Base-by-base conservation (phyloP, 2,113 vertebrate genomes). In the Otocyon megalotis region DNA sequence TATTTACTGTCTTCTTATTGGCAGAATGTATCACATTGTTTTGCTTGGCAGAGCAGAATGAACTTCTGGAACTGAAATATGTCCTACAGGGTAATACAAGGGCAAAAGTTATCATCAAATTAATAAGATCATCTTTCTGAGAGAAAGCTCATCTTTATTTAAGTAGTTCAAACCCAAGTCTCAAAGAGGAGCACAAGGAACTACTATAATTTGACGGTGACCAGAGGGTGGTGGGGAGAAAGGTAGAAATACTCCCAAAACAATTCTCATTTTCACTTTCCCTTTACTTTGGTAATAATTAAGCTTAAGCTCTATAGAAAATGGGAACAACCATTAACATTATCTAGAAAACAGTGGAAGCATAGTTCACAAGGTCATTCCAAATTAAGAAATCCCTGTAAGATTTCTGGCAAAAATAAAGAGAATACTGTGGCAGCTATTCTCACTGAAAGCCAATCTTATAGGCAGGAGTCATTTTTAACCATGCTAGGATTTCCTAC, bases 341-440 rank as follows among this genome's bases (percentile, higher is more conserved):
- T 76, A 69, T 83, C 63, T 88, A 69, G 84, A 84, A 71, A 92
- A 86, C 58, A 83, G 20, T 62, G 50, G 53, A 90, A 79, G 67
- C 30, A 56, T 8, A 82, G 37, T 9, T 48, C 13, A 48, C 19
- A 28, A n/a, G 2, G 11, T 82, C 30, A 72, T 92, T 32, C 63
- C 84, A 77, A 35, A 93, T 92, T 71, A 94, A 84, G 35, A 97
- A 96, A 83, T 87, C 54, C 32, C n/a, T 24, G 16, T 71, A 90
- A 77, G 58, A 88, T 56, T 96, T 96, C 58, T 81, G 76, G 50
- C 17, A 88, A 54, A 69, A 50, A 54, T n/a, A 37, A 54, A 28
- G 22, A 87, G 62, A 50, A 26, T 67, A 81, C 72, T 48, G n/a
- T 63, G 63, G 67, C 69, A 95, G 69, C 58, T 90, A 8, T 83